Evolutionary conservation across 2,888 invertebrate species (phyloP), one percentile per base, ranked within the genome.

Genomic region (Prenolepis imparis): DNA sequence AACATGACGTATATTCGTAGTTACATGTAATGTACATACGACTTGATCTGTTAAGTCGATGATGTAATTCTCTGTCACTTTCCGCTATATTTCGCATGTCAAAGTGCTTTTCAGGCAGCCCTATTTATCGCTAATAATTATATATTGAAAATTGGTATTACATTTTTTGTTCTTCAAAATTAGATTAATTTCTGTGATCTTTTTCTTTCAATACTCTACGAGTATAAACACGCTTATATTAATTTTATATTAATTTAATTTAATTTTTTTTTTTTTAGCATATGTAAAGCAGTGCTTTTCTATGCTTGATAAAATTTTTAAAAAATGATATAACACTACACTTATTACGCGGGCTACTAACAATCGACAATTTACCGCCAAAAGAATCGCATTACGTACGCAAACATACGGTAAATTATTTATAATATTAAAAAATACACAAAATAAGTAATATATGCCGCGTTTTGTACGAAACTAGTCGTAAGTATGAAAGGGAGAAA

Each of bases 391-490:
- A 11, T 80, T 78, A 55, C 18, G 21, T 78, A 67, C 41, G 11
- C 41, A 32, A 78, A 48, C 41, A 52, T 52, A 39, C 61, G 48
- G 48, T 63, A 44, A 73, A 81, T 74, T 63, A 74, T 74, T 81
- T 55, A 81, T 39, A 81, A 73, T 86, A 86, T n/a, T n/a, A n/a
- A n/a, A n/a, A 84, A 72, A 59, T 64, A 84, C 87, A 88, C n/a
- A 86, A 63, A 72, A 67, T 84, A 87, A 87, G 73, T 86, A 84
- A 52, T 41, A 68, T 57, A 67, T 66, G 44, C 84, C 82, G 59
- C 83, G 86, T 91, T 91, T 92, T 92, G 85, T 92, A 92, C 91
- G 90, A 90, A 90, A 91, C 90, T 92, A 92, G 92, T 92, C 89
- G n/a, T 91, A 91, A 92, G 90, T 36, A 75, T 81, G 83, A 84